Base-by-base conservation (phyloP, 1,140 invertebrate genomes). In the Lanistes nyassanus region DNA sequence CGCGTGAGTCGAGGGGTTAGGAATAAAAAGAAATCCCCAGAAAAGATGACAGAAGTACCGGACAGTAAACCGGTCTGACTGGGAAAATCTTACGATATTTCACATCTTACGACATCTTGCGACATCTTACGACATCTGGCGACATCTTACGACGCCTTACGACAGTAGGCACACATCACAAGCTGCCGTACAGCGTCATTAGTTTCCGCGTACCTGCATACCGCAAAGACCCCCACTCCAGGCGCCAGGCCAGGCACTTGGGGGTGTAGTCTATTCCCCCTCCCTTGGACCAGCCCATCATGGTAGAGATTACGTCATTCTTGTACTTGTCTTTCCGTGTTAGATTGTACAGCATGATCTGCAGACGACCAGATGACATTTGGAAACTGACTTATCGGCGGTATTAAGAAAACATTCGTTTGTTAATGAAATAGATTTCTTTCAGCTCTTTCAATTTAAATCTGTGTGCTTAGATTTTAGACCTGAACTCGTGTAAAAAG, bases 221-320 rank as follows among this genome's bases (percentile, higher is more conserved):
- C 83, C 86, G 68, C 36, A 85, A 81, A n/a, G 84, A 75, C 2
- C 85, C 86, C 86, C 86, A 87, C 62, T 82, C 71, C 23, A 75
- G 37, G 34, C 84, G 75, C 64, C 75, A 86, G 6, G 82, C 85
- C 36, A 87, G 79, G 34, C 85, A 84, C 60, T 84, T 81, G 6
- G 85, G 86, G n/a, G 83, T 84, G 74, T 85, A 84, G 5, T 79
- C 77, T 1, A 86, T 58, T 6, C 70, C 68, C 26, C 84, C 83
- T 29, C 81, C 81, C 3, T 83, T 84, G 75, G 84, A 77, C 86
- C 86, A 87, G 71, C 82, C 67, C 0, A 47, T 78, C 65, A 84
- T 80, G 19, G 79, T 83, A 0, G 73, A 67, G 65, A 81, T 80
- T 16, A 86, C 74, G 51, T 84, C 82, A 23, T 68, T 42, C 36